phyloP scores from a whole-genome alignment of 2,888 invertebrate species.

The Darwinula stevensoni region DNA sequence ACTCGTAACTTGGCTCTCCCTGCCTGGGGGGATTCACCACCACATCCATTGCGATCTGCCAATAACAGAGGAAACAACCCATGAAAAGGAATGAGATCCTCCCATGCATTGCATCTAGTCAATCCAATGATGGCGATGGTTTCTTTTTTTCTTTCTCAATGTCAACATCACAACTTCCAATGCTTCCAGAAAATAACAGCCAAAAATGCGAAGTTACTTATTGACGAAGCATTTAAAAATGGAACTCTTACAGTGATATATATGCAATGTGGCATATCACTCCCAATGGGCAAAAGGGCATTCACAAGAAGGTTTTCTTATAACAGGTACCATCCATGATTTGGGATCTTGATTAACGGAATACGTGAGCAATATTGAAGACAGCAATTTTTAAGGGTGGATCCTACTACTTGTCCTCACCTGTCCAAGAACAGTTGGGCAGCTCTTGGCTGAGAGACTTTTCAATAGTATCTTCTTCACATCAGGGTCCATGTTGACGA shows the following conservation, averaged over 20 bases:
- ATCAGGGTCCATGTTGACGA: slow-evolving; percentile 50
- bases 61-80: background rate
- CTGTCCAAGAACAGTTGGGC: slow-evolving; percentile 71
- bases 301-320: too few species aligned
- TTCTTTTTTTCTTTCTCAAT: slow-evolving; percentile 1
- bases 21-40: slow-evolving; percentile 59
- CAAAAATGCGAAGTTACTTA: too few species aligned
- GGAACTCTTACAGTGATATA: too few species aligned
- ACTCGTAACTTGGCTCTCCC: slow-evolving; percentile 61
- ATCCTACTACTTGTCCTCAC: too few species aligned
- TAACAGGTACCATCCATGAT: too few species aligned
- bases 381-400: too few species aligned
- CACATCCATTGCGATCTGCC: slow-evolving; percentile 50
- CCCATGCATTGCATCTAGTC: background rate
- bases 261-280: too few species aligned
- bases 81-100: background rate
- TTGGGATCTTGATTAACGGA: too few species aligned
- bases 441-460: slow-evolving; percentile 72
- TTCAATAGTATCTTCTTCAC: slow-evolving; percentile 63
- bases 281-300: too few species aligned
- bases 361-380: too few species aligned
- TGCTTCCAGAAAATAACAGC: too few species aligned
- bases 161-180: background rate
- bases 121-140: background rate
- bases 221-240: too few species aligned